A percentile compares a stretch with the other conserved stretches of the same genome.
Evolutionary conservation across 23 tunicate species (phyloP).

Genomic region (Ascidia mentula): DNA sequence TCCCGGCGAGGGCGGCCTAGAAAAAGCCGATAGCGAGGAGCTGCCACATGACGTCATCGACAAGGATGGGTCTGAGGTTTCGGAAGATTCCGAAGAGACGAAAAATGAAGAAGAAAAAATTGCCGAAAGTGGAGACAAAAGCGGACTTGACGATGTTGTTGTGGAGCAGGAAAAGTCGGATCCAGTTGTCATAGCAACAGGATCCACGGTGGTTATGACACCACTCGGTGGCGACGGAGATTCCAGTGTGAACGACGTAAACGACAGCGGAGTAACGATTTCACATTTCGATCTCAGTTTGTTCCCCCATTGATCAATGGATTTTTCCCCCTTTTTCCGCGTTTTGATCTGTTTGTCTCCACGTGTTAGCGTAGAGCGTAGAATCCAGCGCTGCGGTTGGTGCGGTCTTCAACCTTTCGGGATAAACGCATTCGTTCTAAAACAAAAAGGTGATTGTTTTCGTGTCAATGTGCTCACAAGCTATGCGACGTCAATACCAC

Average conservation of each 20-base stretch:
- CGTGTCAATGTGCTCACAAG: too few species aligned
- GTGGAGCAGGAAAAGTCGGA: neutral
- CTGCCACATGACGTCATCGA: neutral
- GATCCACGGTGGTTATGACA: neutral
- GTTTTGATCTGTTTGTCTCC: too few species aligned
- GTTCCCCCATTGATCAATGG: slow-evolving; percentile 35
- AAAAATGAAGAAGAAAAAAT: neutral
- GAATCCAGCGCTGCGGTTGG: too few species aligned
- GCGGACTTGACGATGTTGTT: neutral
- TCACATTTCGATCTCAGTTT: slow-evolving; percentile 50
- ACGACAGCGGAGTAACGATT: slow-evolving; percentile 22
- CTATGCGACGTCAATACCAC: too few species aligned
- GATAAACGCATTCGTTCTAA: too few species aligned
- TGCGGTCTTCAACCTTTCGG: too few species aligned
- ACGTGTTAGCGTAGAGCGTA: too few species aligned
- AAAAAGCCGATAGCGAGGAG: neutral
- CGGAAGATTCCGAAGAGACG: neutral
- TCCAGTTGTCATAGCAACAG: neutral
- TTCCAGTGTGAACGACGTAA: neutral
- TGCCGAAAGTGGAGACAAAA: neutral
- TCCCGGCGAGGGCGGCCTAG: neutral
- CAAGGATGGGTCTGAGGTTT: neutral
- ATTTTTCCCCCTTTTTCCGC: too few species aligned
- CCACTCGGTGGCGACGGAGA: neutral
- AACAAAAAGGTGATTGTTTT: too few species aligned